These are phyloP conservation scores for Fregata magnificens DNA, from an alignment of 2,113 vertebrate genomes.

Conservation along the genomic window DNA sequence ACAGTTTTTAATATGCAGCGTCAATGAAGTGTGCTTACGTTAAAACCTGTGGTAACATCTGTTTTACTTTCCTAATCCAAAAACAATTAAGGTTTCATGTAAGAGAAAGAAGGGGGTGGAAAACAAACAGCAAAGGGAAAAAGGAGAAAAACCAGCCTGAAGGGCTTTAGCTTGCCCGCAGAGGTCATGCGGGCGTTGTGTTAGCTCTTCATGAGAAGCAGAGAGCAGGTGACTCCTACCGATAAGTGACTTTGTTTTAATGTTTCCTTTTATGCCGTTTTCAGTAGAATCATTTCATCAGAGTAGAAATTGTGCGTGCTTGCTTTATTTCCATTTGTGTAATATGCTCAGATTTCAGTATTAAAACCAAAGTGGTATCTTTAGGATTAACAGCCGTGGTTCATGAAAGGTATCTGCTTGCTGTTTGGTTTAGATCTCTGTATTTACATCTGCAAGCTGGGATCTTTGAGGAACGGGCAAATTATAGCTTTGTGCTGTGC, in stretches of 20 bases:
- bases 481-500: background rate
- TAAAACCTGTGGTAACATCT: constrained; percentile 36
- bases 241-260: background rate
- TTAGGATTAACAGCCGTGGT: background rate
- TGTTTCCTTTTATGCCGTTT: background rate
- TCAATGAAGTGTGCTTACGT: background rate
- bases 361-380: background rate
- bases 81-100: background rate
- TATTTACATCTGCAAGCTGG: background rate
- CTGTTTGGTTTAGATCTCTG: background rate
- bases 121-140: background rate
- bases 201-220: background rate
- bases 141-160: background rate
- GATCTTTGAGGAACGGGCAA: background rate
- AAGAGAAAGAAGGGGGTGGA: background rate
- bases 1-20: background rate
- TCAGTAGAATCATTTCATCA: background rate
- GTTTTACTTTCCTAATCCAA: background rate
- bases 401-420: background rate
- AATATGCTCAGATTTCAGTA: background rate
- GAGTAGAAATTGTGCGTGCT: background rate
- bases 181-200: background rate
- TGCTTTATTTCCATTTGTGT: background rate
- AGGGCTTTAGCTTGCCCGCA: background rate
- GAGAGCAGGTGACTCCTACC: background rate